A percentile compares a stretch with the other conserved stretches of the same genome.
phyloP scores from a whole-genome alignment of 2,888 invertebrate species.

The Ernsta delagoae region DNA sequence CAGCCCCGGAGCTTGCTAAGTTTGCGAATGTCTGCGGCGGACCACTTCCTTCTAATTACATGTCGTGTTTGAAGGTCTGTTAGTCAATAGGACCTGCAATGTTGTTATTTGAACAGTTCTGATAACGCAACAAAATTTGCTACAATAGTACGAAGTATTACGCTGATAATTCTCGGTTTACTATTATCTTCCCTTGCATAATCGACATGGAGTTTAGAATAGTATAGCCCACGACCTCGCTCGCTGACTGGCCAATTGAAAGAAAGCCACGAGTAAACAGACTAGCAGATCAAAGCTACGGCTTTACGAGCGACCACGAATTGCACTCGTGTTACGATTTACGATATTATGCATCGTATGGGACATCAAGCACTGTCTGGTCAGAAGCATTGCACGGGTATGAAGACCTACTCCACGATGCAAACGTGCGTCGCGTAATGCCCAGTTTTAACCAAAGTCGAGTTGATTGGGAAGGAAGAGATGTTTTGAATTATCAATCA shows the following conservation, averaged over 20 bases:
- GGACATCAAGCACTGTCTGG: no score
- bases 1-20: constrained; percentile 10
- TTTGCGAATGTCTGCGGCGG: constrained; percentile 9
- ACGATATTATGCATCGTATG: no score
- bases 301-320: constrained; percentile 58
- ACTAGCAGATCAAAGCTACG: constrained; percentile 55
- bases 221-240: neutral
- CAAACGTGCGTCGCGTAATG: no score
- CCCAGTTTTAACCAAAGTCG: no score
- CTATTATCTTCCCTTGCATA: neutral
- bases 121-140: neutral
- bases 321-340: constrained; percentile 45
- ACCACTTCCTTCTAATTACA: constrained; percentile 10
- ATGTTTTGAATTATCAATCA: no score
- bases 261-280: constrained; percentile 30
- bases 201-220: constrained; percentile 5
- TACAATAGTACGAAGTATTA: neutral
- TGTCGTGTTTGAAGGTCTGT: neutral
- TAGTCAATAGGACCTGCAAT: no score
- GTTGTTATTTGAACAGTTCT: neutral
- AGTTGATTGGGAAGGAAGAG: no score
- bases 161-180: neutral
- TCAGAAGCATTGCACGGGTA: no score
- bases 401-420: no score
- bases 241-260: constrained; percentile 8